A percentile compares a stretch with the other conserved stretches of the same genome.
Evolutionary conservation across 2,797 vertebrate genomes (phyloP).

Genomic region (Cossypha polioptera): DNA sequence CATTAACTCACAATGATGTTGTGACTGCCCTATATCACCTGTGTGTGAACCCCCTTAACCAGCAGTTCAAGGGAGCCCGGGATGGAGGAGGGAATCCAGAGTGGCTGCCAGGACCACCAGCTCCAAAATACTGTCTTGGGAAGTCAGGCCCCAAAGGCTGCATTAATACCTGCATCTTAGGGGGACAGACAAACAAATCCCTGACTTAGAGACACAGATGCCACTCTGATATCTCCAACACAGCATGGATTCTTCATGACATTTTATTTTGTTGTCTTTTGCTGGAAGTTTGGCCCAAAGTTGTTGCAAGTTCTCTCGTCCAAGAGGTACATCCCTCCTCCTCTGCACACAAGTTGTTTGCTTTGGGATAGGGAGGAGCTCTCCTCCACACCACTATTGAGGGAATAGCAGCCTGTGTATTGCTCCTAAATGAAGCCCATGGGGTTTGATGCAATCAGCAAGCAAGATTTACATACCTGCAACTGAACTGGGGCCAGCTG

Average conservation of each 20-base stretch:
- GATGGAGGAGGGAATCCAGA: neutral
- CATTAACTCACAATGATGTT: neutral
- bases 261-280: neutral
- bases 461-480: neutral
- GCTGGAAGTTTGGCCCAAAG: neutral
- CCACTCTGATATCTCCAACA: neutral
- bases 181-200: neutral
- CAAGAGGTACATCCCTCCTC: neutral
- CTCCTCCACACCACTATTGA: neutral
- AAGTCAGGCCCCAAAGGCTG: neutral
- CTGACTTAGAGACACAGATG: neutral
- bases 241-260: accelerated
- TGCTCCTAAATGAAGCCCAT: neutral
- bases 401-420: neutral
- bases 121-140: neutral
- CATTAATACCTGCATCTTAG: neutral
- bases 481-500: neutral
- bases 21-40: accelerated
- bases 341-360: neutral
- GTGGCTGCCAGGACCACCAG: neutral
- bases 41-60: neutral
- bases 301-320: neutral
- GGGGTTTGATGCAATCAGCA: neutral
- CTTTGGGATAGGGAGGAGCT: neutral
- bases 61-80: neutral